Evolutionary conservation across 1,140 invertebrate genomes (phyloP), one percentile per base, ranked within the genome.

Genomic region (Formica selysi): DNA sequence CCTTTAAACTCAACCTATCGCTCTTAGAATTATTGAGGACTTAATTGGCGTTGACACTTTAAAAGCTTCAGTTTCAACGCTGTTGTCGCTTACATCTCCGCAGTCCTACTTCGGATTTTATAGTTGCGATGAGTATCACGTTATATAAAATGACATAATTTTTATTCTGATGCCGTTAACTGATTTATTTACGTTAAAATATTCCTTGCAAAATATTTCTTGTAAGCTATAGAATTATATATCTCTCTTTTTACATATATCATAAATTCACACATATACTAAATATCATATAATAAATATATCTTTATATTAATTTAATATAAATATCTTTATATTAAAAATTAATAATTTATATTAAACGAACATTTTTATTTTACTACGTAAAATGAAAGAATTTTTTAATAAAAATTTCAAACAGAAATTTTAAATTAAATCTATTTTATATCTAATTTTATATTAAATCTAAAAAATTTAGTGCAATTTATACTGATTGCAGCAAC

Each of bases 41-140:
- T 61, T 48, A 83, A 83, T 74, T 74, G 29, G 13, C n/a, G 29
- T 13, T n/a, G 29, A 61, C 26, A 62, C 26, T 54, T 73, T 29
- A 26, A 73, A 32, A 59, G 11, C 32, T 16, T 83, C 13, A 44
- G 8, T 83, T 74, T 44, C n/a, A 38, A 8, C 2, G 41, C 38
- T 0, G 7, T 3, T 41, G 8, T 44, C 10, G 41, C 41, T 44
- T 44, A 0, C 0, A 8, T 68, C 16, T 41, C 16, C 8, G 1
- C 22, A 10, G 4, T 41, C 19, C 13, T 29, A 41, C 29, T 22
- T 2, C 38, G 29, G 7, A 44, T 19, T 51, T 79, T 19, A 51
- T 38, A 51, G 6, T 36, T 44, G 0, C 7, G 11, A 65, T 36
- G 36, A 78, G 51, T 3, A 32, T 1, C 19, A 5, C 5, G 1